Base-by-base conservation (phyloP, 2,797 vertebrate genomes). In the Lacerta bilineata region DNA sequence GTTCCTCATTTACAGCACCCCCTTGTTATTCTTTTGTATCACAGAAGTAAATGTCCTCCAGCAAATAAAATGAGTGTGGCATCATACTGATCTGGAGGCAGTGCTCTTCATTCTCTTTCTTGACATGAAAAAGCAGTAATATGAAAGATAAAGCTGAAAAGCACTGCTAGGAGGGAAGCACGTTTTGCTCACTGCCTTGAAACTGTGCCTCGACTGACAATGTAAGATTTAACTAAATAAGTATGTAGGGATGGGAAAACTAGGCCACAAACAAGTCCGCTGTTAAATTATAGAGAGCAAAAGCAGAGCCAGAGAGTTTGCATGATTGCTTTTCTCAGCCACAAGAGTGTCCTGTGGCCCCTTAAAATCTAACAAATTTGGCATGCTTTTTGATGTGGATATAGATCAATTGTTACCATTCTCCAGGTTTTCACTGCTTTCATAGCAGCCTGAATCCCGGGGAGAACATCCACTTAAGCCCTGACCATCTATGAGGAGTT, bases 391-490 rank as follows among this genome's bases (percentile, higher is more conserved):
- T 39, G 13, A 72, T 74, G n/a, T 55, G 27, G 20, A 46, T 46
- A 50, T 68, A 88, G 39, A 43, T 64, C 88, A 90, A 55, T 94
- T 94, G 95, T 98, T 99, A 99, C 99, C 99, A 84, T 99, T 99
- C 94, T 99, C 99, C 96, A 99, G 97, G 96, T 99, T 98, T 97
- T 99, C 99, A 86, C 97, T 99, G 98, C 98, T 99, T 96, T 99
- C 99, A 0, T 99, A 99, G 97, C 99, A 99, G 46, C 99, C 99
- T 0, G 99, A 99, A 96, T 99, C 99, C 71, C 99, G 97, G 0
- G 99, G 99, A 86, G 98, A 99, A 96, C 98, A 98, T 64, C 98
- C 98, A 2, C 97, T 97, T 92, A 98, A 95, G 91, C 97, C 97
- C 78, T 95, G 98, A 64, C 98, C 97, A 89, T 98, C 98, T 8